phyloP scores from a whole-genome alignment of 2,888 invertebrate species.

The Thera britannica region DNA sequence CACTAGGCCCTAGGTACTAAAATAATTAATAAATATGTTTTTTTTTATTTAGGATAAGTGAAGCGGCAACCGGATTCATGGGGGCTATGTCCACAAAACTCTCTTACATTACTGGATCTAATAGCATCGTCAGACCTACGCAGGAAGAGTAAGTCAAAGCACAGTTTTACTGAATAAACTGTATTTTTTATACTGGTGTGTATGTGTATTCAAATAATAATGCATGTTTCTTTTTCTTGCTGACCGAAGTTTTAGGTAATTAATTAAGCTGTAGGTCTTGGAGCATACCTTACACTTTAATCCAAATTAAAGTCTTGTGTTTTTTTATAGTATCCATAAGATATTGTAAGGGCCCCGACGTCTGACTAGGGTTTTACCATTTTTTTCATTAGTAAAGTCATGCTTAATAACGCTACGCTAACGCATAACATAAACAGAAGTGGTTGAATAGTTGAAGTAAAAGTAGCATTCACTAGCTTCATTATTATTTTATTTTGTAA shows the following conservation, averaged over 20 bases:
- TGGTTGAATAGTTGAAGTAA: no score
- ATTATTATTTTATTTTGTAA: no score
- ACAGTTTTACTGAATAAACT: not conserved
- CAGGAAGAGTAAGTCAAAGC: conserved; percentile 72
- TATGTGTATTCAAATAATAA: not conserved
- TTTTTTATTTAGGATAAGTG: conserved; percentile 70
- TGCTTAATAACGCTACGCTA: no score
- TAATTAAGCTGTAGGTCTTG: not conserved
- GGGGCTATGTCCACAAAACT: conserved; percentile 85
- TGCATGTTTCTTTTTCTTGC: conserved; percentile 14
- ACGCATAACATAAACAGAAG: no score
- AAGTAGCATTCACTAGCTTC: no score
- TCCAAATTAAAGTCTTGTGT: no score
- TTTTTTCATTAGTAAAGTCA: no score
- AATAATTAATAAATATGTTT: not conserved
- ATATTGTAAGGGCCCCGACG: no score
- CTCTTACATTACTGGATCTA: conserved; percentile 84
- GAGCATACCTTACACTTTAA: no score
- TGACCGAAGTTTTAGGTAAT: conserved; percentile 24
- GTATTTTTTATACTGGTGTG: not conserved
- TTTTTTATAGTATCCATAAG: no score
- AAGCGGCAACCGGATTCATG: conserved; percentile 84
- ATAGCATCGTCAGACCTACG: conserved; percentile 69
- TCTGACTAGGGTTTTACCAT: no score
- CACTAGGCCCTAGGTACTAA: no score